Percentiles rank a stretch among this genome's conserved stretches.
Evolutionary conservation across 1,140 invertebrate genomes (phyloP).

Genomic region (Nephila pilipes): DNA sequence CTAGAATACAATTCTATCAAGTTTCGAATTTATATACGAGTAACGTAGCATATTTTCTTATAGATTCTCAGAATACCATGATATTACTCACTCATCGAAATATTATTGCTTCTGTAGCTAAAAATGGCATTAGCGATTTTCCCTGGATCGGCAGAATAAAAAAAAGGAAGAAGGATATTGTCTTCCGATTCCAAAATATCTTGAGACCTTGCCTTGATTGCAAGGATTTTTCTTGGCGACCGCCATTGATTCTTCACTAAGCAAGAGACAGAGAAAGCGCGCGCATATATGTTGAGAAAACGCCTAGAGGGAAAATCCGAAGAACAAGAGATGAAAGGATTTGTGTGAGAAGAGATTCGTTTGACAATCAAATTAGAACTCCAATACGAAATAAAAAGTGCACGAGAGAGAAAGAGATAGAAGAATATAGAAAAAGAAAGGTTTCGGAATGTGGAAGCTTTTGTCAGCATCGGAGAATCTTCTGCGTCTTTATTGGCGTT

Average conservation of each 20-base stretch:
- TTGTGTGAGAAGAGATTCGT: constrained; percentile 45
- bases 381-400: constrained; percentile 46
- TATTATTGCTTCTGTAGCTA: too few species aligned
- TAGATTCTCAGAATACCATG: too few species aligned
- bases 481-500: constrained; percentile 53
- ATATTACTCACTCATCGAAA: too few species aligned
- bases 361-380: constrained; percentile 66
- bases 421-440: background rate
- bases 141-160: background rate
- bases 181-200: background rate
- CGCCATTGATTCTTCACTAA: constrained; percentile 37
- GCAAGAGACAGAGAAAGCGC: constrained; percentile 12
- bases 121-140: background rate
- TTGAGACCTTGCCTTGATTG: constrained; percentile 3
- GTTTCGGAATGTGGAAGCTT: constrained; percentile 39
- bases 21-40: too few species aligned
- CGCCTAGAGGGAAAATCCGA: constrained; percentile 8
- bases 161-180: background rate
- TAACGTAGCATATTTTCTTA: too few species aligned
- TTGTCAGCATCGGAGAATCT: constrained; percentile 46
- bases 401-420: background rate
- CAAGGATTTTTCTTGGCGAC: background rate
- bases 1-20: too few species aligned
- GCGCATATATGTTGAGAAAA: background rate
- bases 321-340: background rate